Percentiles rank a stretch among this genome's conserved stretches.
These are phyloP conservation scores for Australoheros facetus DNA, from an alignment of 2,797 vertebrate genomes.

Conservation along the genomic window DNA sequence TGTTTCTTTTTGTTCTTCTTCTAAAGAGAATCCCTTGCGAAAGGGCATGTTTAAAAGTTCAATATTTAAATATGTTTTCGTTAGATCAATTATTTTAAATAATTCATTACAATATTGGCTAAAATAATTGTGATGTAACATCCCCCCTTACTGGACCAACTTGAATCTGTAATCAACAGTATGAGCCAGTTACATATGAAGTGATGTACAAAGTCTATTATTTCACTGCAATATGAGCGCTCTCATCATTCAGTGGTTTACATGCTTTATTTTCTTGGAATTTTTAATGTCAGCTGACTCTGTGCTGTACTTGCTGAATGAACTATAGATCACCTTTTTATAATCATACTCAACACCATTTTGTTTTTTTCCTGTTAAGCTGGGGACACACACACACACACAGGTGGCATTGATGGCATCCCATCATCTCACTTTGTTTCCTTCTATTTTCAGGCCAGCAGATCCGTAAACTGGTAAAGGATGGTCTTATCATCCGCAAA, in stretches of 20 bases:
- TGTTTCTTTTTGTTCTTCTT: no score
- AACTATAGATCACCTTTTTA: background rate
- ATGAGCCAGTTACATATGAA: background rate
- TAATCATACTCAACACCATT: accelerated
- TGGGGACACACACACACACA: accelerated
- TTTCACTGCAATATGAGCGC: background rate
- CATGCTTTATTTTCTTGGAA: accelerated
- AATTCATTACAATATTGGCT: background rate
- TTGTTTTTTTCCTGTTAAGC: background rate
- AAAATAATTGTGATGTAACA: background rate
- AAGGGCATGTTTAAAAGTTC: no score
- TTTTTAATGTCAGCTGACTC: background rate
- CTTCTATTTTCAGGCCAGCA: slow-evolving; percentile 86
- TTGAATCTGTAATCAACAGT: background rate
- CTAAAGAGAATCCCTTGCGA: no score
- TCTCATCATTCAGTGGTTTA: background rate
- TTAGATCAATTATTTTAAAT: background rate
- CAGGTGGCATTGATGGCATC: background rate
- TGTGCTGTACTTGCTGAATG: background rate
- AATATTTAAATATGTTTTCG: no score
- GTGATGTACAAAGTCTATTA: background rate
- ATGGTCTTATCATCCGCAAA: slow-evolving; percentile 97
- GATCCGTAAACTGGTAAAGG: slow-evolving; percentile 97
- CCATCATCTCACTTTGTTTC: background rate
- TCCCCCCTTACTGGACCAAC: background rate